Evolutionary conservation across 1,140 invertebrate species (phyloP).

Genomic region (Drosophila takahashii): DNA sequence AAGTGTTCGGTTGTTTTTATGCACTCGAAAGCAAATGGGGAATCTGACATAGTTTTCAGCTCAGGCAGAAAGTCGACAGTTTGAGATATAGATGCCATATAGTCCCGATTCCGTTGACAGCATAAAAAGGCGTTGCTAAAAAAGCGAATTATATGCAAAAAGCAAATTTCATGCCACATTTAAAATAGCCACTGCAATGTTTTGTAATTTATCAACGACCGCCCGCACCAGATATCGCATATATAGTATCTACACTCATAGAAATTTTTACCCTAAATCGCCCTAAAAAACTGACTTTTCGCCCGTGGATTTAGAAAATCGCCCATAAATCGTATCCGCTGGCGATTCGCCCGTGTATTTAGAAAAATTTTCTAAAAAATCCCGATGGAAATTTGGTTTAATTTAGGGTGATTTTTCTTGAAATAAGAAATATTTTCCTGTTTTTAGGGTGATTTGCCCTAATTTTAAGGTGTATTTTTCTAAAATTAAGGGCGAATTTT

Average conservation of each 20-base stretch:
- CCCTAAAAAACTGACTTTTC: too few species aligned
- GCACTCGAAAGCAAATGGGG: constrained; percentile 71
- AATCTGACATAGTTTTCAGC: constrained; percentile 73
- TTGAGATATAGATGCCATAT: constrained; percentile 46
- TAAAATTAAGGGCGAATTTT: too few species aligned
- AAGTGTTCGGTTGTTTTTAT: constrained; percentile 51
- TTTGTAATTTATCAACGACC: constrained; percentile 81
- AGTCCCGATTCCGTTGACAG: constrained; percentile 72
- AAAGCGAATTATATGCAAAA: constrained; percentile 61
- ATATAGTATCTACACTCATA: neutral
- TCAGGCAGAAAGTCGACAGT: constrained; percentile 39
- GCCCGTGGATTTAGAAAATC: too few species aligned
- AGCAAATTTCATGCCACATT: constrained; percentile 81
- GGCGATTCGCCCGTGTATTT: too few species aligned
- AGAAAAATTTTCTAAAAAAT: too few species aligned
- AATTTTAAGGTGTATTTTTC: too few species aligned
- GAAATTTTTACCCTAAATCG: too few species aligned
- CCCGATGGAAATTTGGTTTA: too few species aligned
- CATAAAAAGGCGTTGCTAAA: constrained; percentile 37
- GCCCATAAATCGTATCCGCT: too few species aligned
- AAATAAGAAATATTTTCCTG: too few species aligned
- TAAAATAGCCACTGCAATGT: constrained; percentile 76
- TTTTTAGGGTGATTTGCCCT: too few species aligned
- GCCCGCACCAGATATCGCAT: constrained; percentile 35
- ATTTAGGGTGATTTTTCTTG: too few species aligned